phyloP scores from a whole-genome alignment of 2,888 invertebrate species.

The Danaus chrysippus region DNA sequence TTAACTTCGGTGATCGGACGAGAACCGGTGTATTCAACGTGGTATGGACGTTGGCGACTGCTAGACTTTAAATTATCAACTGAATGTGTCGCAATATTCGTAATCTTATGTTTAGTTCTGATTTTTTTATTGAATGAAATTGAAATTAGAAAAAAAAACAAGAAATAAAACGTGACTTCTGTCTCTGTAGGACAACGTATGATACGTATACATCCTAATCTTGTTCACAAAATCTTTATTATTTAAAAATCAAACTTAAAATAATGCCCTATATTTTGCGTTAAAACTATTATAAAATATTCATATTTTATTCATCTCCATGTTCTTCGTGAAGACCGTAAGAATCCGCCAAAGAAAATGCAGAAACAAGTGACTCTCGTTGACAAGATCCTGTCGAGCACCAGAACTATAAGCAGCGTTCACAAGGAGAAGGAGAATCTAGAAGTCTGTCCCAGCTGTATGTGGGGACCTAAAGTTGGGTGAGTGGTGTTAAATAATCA shows the following conservation, averaged over 20 bases:
- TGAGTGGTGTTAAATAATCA: conserved; percentile 31
- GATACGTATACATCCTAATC: too few species aligned
- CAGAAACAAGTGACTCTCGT: conserved; percentile 47
- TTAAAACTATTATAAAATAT: neutral
- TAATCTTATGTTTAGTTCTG: neutral
- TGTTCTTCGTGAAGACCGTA: conserved; percentile 50
- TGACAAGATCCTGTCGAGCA: conserved; percentile 64
- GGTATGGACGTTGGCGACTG: conserved; percentile 46
- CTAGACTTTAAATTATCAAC: neutral
- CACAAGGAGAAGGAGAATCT: conserved; percentile 48
- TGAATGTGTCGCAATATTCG: too few species aligned
- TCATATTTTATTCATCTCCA: neutral
- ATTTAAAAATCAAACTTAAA: too few species aligned
- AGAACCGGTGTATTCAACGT: conserved; percentile 50
- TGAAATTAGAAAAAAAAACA: neutral
- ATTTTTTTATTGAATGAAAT: too few species aligned
- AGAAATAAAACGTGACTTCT: neutral
- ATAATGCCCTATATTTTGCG: too few species aligned
- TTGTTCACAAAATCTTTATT: too few species aligned
- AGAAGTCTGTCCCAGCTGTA: conserved; percentile 65
- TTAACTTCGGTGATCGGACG: conserved; percentile 55
- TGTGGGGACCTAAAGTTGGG: conserved; percentile 70
- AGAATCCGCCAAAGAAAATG: conserved; percentile 53
- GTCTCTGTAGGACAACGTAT: too few species aligned
- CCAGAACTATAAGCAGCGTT: conserved; percentile 51